Evolutionary conservation across 2,797 vertebrate genomes (phyloP), one percentile per base, ranked within the genome.

Genomic region (Anguilla marmorata): DNA sequence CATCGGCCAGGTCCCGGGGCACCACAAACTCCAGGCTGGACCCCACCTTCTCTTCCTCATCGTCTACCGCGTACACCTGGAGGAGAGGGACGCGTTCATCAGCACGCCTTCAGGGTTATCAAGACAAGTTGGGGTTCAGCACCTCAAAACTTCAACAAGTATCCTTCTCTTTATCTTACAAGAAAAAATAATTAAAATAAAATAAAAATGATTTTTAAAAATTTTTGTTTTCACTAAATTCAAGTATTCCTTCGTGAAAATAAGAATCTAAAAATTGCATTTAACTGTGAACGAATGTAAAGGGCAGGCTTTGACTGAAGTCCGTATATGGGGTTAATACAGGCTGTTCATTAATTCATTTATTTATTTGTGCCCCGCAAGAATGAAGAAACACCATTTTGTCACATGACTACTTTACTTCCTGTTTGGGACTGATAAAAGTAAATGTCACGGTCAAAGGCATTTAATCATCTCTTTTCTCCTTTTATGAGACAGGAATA

Each of bases 1-100:
- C 98, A 87, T 98, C 98, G 48, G 97, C 96, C 91, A 97, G 90
- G 91, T 98, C 97, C 87, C 89, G 97, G 8, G 98, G 98, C 84
- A 99, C 91, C 3, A 96, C 87, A 90, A 99, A 97, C 93, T 98
- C 97, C 94, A 99, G 90, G 86, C 91, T 95, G 30, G 95, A 91
- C 86, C 94, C 87, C 21, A 92, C 86, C 48, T 93, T 94, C 66
- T 97, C 96, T 45, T 97, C 96, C 89, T 95, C 93, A 87, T 95
- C 94, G 86, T 95, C 94, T 91, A 97, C 89, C 54, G 96, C 97
- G 91, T 98, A 99, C 88, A 96, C 97, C 98, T 99, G 92, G 5
- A 54, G 27, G 9, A 79, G 50, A 74, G 50, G 11, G 54, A 3
- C 48, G n/a, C 37, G 27, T n/a, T 80, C 41, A 50, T 80, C 41